phyloP scores from a whole-genome alignment of 2,113 vertebrate genomes.

The Salvelinus alpinus region DNA sequence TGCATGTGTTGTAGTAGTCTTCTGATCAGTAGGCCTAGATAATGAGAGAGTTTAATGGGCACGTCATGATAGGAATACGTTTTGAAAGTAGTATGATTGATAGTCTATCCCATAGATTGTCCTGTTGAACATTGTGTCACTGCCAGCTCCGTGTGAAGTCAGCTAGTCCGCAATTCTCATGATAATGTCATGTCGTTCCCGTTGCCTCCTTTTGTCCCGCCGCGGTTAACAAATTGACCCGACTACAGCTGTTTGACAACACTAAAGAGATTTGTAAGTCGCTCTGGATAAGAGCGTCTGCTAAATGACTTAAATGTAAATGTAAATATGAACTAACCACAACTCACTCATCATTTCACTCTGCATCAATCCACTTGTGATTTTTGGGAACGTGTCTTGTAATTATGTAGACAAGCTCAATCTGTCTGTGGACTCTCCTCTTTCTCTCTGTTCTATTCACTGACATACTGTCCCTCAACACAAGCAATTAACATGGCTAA shows the following conservation, averaged over 20 bases:
- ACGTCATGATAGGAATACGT: no score
- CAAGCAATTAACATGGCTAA: not conserved
- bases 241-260: conserved; percentile 18
- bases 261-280: no score
- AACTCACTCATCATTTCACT: not conserved
- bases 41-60: no score
- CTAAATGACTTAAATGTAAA: no score
- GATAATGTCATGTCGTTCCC: conserved; percentile 45
- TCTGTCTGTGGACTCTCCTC: no score
- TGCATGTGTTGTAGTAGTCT: no score
- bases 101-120: not conserved
- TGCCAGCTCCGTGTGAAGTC: conserved; percentile 11
- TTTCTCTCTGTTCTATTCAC: no score
- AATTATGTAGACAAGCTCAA: no score
- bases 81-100: no score
- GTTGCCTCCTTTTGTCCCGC: conserved; percentile 13
- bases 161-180: conserved; percentile 39
- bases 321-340: conserved; percentile 8
- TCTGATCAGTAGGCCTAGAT: no score
- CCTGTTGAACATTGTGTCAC: conserved; percentile 9
- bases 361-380: not conserved
- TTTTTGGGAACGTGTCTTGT: no score
- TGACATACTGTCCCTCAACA: not conserved
- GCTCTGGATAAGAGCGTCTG: no score
- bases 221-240: conserved; percentile 48